These are phyloP conservation scores for Gymnosoma rotundatum DNA, from an alignment of 2,888 invertebrate genomes.

Conservation along the genomic window DNA sequence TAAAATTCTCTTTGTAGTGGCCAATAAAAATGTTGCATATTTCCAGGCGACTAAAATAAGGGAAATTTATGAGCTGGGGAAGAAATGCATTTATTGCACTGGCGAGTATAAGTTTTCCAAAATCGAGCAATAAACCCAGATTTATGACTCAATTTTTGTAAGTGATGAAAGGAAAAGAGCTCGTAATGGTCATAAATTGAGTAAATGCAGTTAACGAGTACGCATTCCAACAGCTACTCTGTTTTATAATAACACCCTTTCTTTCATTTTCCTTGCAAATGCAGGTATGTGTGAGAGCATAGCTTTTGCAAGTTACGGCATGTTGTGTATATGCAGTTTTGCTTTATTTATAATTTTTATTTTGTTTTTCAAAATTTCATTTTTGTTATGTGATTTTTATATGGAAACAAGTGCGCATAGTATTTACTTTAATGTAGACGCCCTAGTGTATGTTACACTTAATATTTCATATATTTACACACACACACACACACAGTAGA, in stretches of 20 bases:
- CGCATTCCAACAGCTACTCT: neutral
- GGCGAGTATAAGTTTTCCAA: constrained; percentile 1
- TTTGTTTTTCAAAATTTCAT: constrained; percentile 28
- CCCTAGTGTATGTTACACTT: constrained; percentile 78
- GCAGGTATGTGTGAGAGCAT: constrained; percentile 60
- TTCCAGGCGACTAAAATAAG: constrained; percentile 68
- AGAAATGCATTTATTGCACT: constrained; percentile 43
- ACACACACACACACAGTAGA: neutral
- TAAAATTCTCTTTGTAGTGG: constrained; percentile 34
- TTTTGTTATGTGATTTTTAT: constrained; percentile 53
- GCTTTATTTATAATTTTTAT: constrained; percentile 42
- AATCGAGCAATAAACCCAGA: constrained; percentile 43
- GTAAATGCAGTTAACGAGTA: constrained; percentile 70
- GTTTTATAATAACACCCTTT: constrained; percentile 63
- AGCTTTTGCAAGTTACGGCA: constrained; percentile 70
- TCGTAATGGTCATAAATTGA: constrained; percentile 40
- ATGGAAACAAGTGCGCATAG: constrained; percentile 69
- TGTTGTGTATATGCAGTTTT: constrained; percentile 37
- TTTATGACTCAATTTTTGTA: constrained; percentile 59
- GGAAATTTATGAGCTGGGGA: constrained; percentile 49
- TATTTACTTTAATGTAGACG: constrained; percentile 78
- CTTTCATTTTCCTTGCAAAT: constrained; percentile 36
- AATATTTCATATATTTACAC: constrained; percentile 53
- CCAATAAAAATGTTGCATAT: constrained; percentile 71
- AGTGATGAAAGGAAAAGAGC: constrained; percentile 2